Conservation (phyloP, 1,140 invertebrate genomes). For the Centruroides sculpturatus region DNA sequence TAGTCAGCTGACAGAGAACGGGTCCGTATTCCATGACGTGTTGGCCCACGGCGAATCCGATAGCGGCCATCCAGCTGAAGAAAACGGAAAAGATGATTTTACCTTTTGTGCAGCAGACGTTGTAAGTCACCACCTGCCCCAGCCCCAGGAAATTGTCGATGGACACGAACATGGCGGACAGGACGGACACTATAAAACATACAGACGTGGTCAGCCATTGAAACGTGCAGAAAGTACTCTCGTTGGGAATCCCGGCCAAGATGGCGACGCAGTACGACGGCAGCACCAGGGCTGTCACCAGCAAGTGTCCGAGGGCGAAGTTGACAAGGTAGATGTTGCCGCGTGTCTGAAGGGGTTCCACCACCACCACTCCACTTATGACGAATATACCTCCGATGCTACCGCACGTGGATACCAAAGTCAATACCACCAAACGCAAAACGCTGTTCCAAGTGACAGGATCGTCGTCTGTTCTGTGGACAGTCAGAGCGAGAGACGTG, state of each 20-base stretch:
- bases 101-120: slow-evolving; percentile 16
- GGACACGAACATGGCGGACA: slow-evolving; percentile 44
- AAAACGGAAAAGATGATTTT: slow-evolving; percentile 30
- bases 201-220: slow-evolving; percentile 50
- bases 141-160: slow-evolving; percentile 31
- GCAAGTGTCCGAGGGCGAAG: slow-evolving; percentile 52
- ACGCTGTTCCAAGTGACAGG: slow-evolving; percentile 43
- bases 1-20: slow-evolving; percentile 20
- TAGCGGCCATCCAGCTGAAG: slow-evolving; percentile 37
- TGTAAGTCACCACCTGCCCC: slow-evolving; percentile 11
- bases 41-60: slow-evolving; percentile 33
- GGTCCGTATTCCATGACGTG: slow-evolving; percentile 33
- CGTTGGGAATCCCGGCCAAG: slow-evolving; percentile 44
- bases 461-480: too few species aligned
- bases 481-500: too few species aligned
- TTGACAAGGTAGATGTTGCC: slow-evolving; percentile 65
- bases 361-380: slow-evolving; percentile 46
- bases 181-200: slow-evolving; percentile 47
- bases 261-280: slow-evolving; percentile 46
- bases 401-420: slow-evolving; percentile 46
- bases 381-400: slow-evolving; percentile 59
- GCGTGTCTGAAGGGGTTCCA: slow-evolving; percentile 17
- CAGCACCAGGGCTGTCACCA: slow-evolving; percentile 54
- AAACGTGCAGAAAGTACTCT: slow-evolving; percentile 42
- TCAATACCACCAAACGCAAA: slow-evolving; percentile 46